Conservation (phyloP, 2,113 vertebrate genomes). For the Loxodonta africana region DNA sequence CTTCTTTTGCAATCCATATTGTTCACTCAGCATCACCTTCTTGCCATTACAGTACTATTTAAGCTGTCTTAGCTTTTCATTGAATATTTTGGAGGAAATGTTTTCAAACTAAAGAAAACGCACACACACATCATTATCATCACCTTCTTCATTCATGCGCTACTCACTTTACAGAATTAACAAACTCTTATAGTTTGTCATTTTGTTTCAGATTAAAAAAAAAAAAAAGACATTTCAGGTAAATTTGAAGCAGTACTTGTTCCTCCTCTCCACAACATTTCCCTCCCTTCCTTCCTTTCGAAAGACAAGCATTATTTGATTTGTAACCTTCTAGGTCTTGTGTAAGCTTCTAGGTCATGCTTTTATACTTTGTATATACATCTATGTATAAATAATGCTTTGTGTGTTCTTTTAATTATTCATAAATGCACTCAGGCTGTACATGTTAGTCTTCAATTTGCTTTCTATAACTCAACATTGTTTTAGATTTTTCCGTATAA, state of each 20-base stretch:
- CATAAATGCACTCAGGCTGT: not conserved
- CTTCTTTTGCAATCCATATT: not conserved
- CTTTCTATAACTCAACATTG: conserved; percentile 15
- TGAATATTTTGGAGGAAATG: not conserved
- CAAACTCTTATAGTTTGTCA: not conserved
- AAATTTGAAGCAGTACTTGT: not conserved
- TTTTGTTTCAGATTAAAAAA: conserved; percentile 8
- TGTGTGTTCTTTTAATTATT: conserved; percentile 46
- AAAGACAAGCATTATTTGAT: conserved; percentile 22
- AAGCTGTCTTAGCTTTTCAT: not conserved
- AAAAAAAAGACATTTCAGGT: not conserved
- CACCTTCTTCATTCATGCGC: not conserved
- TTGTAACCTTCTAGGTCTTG: conserved; percentile 1
- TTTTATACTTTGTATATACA: not conserved
- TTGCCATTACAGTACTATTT: not conserved
- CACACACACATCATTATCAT: not conserved
- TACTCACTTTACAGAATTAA: conserved; percentile 12
- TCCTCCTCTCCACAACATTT: not conserved
- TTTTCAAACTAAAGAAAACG: not conserved
- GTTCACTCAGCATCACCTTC: not conserved
- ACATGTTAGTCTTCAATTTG: conserved; percentile 29
- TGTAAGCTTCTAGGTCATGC: not conserved
- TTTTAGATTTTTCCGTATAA: conserved; percentile 2
- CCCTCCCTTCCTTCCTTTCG: not conserved
- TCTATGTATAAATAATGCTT: conserved; percentile 33